Base-by-base conservation (phyloP, 2,888 invertebrate genomes). In the Polyommatus icarus region DNA sequence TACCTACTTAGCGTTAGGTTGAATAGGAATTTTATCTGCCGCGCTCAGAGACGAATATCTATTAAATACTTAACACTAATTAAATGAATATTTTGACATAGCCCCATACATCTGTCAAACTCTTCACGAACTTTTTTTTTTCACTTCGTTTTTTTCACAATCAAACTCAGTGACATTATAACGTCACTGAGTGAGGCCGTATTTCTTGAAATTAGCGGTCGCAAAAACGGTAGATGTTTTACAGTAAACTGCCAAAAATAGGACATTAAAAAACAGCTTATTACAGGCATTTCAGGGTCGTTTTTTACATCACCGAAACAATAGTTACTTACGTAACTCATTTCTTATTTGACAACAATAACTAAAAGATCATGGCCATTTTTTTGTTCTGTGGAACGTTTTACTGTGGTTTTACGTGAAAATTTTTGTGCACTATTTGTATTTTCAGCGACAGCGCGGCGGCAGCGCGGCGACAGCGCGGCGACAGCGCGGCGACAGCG, bases 281-380 rank as follows among this genome's bases (percentile, higher is more conserved):
- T 67, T 67, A 67, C 29, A 67, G 61, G 4, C 61, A 24, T 12
- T 6, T 29, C 67, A 29, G 67, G 29, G 29, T 67, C 67, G 67
- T 67, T 67, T 67, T 67, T 67, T 67, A 32, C 32, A 29, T 67
- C 67, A 29, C 67, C 29, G 15, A 67, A 67, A 67, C 67, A 67
- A 67, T 67, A 67, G 15, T 29, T 0, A 67, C 15, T 67, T 67
- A 67, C 29, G 67, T 67, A 67, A 67, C 29, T 67, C 29, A 32
- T 32, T 67, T 32, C 29, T 67, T 67, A 67, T 67, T 67, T 67
- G 12, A 67, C 24, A 32, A 67, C 29, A 67, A 32, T 18, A 6
- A 12, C 24, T 67, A 6, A 1, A 67, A 67, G 67, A 67, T 67
- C 29, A 67, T 67, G 67, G 67, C 67, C 67, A 15, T 67, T 67